Evolutionary conservation across 2,113 vertebrate species (phyloP), one percentile per base, ranked within the genome.

Genomic region (Scomber scombrus): DNA sequence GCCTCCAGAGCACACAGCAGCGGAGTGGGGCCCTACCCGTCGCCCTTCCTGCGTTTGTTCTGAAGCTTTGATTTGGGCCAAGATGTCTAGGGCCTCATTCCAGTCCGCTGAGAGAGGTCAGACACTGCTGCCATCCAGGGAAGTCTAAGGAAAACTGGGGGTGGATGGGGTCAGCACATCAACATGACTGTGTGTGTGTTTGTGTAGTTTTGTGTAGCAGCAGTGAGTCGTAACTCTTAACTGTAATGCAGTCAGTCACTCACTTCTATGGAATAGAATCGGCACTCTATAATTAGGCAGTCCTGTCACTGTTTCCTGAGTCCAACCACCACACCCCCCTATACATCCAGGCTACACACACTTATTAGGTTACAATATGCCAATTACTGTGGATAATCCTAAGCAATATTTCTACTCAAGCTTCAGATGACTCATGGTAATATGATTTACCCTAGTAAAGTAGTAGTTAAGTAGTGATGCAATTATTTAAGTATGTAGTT

Each of bases 21-120:
- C 75, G 57, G 80, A 85, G 93, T 52, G 18, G 76, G 80, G 91
- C 89, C 88, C 86, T 78, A 87, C 86, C 87, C 74, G 80, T 82
- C 88, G 81, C 86, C 89, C 92, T 95, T 95, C 95, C 95, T 95
- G 94, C 93, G 58, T 95, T 95, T 95, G 94, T 95, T 95, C 93
- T 92, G 70, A 81, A 68, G 87, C 93, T 95, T 93, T 94, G 94
- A 95, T 95, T 95, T 84, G 88, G 93, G 84, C 87, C 88, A 92
- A 94, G 94, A 95, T 95, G 93, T 95, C 94, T 94, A 85, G 54
- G 82, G 85, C 89, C 84, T 92, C 81, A 91, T 86, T 92, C 88
- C 91, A 91, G 79, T 83, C 78, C 50, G 69, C 78, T 78, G 88
- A 89, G 89, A 88, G 89, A 90, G 89, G 89, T 91, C 92, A 94